These are phyloP conservation scores for Nipponia nippon DNA, from an alignment of 2,113 vertebrate species.

Conservation along the genomic window DNA sequence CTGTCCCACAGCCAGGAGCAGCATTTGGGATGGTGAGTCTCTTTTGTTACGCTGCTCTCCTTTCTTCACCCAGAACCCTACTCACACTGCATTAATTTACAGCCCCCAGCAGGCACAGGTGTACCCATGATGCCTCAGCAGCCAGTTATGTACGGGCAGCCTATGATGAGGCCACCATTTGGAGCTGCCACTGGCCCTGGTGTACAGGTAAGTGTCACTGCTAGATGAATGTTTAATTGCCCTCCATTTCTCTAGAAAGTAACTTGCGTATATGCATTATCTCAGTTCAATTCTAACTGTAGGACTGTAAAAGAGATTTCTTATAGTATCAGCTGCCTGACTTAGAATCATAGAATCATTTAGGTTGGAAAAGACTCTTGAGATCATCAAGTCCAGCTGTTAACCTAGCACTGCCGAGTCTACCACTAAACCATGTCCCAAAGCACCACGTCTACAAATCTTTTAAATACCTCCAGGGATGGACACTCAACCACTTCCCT, in stretches of 20 bases:
- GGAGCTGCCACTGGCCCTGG: conserved; percentile 81
- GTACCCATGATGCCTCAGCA: conserved; percentile 90
- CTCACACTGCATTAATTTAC: not conserved
- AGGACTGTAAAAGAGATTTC: not conserved
- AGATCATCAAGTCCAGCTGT: not conserved
- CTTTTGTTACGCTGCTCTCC: not conserved
- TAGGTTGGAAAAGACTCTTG: not conserved
- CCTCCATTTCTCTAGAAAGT: not conserved
- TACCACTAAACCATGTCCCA: not conserved
- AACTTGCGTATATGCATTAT: not conserved
- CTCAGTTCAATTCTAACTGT: not conserved
- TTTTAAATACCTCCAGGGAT: not conserved
- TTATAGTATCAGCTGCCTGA: not conserved
- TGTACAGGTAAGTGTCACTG: conserved; percentile 74
- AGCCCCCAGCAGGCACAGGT: conserved; percentile 85
- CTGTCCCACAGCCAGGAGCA: conserved; percentile 79
- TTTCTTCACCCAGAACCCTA: not conserved
- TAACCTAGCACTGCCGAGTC: not conserved
- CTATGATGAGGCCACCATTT: conserved; percentile 93
- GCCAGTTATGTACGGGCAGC: conserved; percentile 92
- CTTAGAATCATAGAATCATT: not conserved
- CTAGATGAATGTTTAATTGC: accelerated
- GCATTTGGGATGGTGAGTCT: conserved; percentile 90
- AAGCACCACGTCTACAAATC: not conserved
- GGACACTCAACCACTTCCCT: not conserved